phyloP scores from a whole-genome alignment of 2,113 vertebrate species.

The Alouatta palliata region DNA sequence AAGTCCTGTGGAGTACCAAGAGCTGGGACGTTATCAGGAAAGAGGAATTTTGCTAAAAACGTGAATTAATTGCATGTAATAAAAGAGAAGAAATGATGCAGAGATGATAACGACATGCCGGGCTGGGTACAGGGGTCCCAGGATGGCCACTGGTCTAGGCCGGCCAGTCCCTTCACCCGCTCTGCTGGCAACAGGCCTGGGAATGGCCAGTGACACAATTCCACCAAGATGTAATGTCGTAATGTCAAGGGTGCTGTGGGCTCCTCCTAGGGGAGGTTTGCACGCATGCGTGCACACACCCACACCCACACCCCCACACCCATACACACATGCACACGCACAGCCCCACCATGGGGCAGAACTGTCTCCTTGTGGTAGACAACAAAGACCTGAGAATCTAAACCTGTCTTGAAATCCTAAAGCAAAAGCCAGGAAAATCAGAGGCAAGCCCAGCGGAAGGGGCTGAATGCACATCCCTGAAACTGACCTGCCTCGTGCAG shows the following conservation, averaged over 20 bases:
- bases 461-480: neutral
- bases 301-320: neutral
- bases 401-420: neutral
- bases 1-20: rapidly evolving
- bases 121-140: rapidly evolving
- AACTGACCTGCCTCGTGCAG: rapidly evolving
- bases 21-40: neutral
- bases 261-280: neutral
- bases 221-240: neutral
- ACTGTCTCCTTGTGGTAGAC: neutral
- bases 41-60: neutral
- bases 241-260: neutral
- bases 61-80: neutral
- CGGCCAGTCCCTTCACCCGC: neutral
- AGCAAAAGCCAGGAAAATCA: neutral
- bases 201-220: neutral
- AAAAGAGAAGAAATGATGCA: neutral
- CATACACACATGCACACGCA: rapidly evolving
- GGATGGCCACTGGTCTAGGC: rapidly evolving
- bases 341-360: neutral
- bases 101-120: neutral
- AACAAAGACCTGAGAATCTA: neutral
- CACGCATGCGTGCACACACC: rapidly evolving
- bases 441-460: neutral
- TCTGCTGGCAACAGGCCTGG: rapidly evolving